phyloP scores from a whole-genome alignment of 2,888 invertebrate genomes.

The Drosophila kokeensis region DNA sequence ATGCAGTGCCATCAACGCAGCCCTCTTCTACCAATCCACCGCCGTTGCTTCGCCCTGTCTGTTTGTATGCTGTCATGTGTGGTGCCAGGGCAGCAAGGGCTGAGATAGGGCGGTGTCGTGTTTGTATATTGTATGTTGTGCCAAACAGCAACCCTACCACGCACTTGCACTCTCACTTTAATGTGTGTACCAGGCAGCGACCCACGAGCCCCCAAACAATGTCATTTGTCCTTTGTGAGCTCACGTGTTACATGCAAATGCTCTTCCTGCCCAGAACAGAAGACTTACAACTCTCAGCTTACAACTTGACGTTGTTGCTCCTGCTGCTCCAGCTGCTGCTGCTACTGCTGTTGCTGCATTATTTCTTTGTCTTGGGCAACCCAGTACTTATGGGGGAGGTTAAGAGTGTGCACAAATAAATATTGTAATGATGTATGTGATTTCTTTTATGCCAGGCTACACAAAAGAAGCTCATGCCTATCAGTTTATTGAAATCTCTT shows the following conservation, averaged over 20 bases:
- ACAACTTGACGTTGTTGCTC: slow-evolving; percentile 41
- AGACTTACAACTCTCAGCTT: slow-evolving; percentile 51
- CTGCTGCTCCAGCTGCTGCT: slow-evolving; percentile 24
- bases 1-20: slow-evolving; percentile 49
- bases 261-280: slow-evolving; percentile 64
- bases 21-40: slow-evolving; percentile 10
- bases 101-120: slow-evolving; percentile 11
- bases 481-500: slow-evolving; percentile 76
- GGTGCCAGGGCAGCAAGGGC: slow-evolving; percentile 15
- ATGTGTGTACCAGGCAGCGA: slow-evolving; percentile 72
- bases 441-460: slow-evolving; percentile 60
- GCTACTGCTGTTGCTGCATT: slow-evolving; percentile 25
- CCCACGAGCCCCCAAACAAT: slow-evolving; percentile 69
- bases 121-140: slow-evolving; percentile 34
- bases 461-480: slow-evolving; percentile 60
- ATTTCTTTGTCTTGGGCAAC: slow-evolving; percentile 47
- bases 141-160: slow-evolving; percentile 47
- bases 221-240: slow-evolving; percentile 77
- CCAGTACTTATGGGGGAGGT: slow-evolving; percentile 36
- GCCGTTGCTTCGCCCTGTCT: slow-evolving; percentile 25
- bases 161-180: slow-evolving; percentile 75
- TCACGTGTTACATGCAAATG: slow-evolving; percentile 79
- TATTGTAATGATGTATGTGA: slow-evolving; percentile 80
- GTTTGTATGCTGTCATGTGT: slow-evolving; percentile 59
- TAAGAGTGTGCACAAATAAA: slow-evolving; percentile 72